phyloP scores from a whole-genome alignment of 2,113 vertebrate genomes.

The Otolemur garnettii region DNA sequence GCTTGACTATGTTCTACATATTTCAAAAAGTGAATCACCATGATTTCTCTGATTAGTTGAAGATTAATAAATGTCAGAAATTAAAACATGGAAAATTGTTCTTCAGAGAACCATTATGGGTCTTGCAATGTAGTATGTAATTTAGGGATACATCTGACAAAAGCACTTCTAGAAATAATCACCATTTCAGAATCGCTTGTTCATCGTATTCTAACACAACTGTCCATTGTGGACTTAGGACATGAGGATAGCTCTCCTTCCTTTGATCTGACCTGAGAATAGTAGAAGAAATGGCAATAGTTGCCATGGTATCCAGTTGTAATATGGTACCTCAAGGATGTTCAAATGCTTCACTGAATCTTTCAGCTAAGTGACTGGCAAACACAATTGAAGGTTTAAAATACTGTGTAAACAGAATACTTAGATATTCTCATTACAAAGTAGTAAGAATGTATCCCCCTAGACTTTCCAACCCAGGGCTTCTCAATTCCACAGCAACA shows the following conservation, averaged over 20 bases:
- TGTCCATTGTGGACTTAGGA: not conserved
- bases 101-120: not conserved
- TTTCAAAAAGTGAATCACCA: not conserved
- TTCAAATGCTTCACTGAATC: not conserved
- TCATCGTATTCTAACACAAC: not conserved
- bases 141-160: not conserved
- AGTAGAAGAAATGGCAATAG: not conserved
- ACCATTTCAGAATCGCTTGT: not conserved
- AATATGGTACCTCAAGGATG: not conserved
- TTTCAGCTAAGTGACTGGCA: conserved; percentile 11
- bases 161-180: conserved; percentile 6
- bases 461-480: not conserved
- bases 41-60: conserved; percentile 8
- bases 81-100: not conserved
- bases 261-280: not conserved
- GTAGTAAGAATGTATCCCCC: not conserved
- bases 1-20: not conserved
- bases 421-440: conserved; percentile 24
- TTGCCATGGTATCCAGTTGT: not conserved
- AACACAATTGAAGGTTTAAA: not conserved
- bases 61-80: not conserved
- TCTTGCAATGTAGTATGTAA: not conserved
- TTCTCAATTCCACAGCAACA: not conserved
- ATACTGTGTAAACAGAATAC: not conserved
- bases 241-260: not conserved